These are phyloP conservation scores for Tragelaphus buxtoni DNA, from an alignment of 2,113 vertebrate species.

Conservation along the genomic window DNA sequence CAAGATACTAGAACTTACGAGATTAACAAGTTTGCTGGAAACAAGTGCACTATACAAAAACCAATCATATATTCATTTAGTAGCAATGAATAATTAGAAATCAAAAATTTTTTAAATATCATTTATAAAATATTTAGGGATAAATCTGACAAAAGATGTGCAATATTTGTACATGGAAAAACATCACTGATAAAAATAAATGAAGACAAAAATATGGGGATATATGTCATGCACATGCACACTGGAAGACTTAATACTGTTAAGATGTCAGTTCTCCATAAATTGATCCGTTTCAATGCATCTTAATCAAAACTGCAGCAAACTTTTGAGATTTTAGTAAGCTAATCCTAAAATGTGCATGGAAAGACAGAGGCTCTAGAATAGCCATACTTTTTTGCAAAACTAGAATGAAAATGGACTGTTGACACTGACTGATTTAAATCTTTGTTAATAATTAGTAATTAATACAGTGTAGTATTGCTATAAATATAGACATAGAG, in stretches of 20 bases:
- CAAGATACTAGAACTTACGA: neutral
- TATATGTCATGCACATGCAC: rapidly evolving
- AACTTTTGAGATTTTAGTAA: neutral
- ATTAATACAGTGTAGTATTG: neutral
- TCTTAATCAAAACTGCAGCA: neutral
- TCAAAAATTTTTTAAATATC: neutral
- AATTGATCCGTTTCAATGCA: neutral
- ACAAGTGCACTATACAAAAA: neutral
- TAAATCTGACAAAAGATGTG: neutral
- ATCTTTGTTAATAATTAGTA: neutral
- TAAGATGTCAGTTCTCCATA: neutral
- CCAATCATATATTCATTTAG: neutral
- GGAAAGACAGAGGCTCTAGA: neutral
- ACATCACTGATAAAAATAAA: neutral
- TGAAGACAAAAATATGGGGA: neutral
- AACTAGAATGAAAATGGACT: neutral
- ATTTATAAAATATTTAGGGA: neutral
- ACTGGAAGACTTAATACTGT: neutral
- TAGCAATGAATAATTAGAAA: neutral
- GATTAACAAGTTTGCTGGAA: neutral
- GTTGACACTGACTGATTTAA: neutral
- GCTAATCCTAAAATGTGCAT: neutral
- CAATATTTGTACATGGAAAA: neutral
- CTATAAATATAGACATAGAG: neutral
- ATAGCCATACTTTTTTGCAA: neutral